Evolutionary conservation across 2,113 vertebrate genomes (phyloP), one percentile per base, ranked within the genome.

Genomic region (Oophaga pumilio): DNA sequence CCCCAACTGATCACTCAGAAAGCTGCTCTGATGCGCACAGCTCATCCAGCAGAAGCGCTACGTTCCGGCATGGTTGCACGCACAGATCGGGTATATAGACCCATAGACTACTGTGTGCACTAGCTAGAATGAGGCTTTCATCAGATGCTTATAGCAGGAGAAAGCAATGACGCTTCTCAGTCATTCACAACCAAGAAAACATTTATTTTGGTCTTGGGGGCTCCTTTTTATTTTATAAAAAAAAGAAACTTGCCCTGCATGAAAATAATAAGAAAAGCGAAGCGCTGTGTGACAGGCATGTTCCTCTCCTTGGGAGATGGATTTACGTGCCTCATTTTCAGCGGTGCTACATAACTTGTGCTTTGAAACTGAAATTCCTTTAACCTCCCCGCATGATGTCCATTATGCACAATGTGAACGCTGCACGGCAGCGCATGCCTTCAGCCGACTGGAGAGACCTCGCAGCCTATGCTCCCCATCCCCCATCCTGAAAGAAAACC

Each of bases 331-430:
- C 56, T 43, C 57, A 60, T 33, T 33, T 81, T 62, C 57, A 22
- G 78, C 26, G 13, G 56, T 33, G 26, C 8, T 11, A 11, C 57
- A 33, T 8, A 43, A 80, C 8, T 81, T 81, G 78, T 60, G 15
- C 57, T 62, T 60, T 43, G 26, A 81, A 81, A 81, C 56, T 22
- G 57, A 52, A 86, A 56, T 79, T 60, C 53, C 17, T 26, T 49
- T 76, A 77, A 84, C 49, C 20, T 11, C 50, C 85, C 89, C 22
- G 56, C 53, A 90, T n/a, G 7, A 10, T 68, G 28, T 81, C 84
- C 79, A 69, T 56, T 49, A 73, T 20, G 18, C 13, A 7, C 17
- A 56, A 59, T 66, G 66, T 9, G 80, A 89, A 76, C 77, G 20
- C 59, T 20, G 76, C 8, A 64, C 24, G 13, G 28, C 69, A 60